Evolutionary conservation across 2,888 invertebrate species (phyloP).

Genomic region (Parnassius glacialis): DNA sequence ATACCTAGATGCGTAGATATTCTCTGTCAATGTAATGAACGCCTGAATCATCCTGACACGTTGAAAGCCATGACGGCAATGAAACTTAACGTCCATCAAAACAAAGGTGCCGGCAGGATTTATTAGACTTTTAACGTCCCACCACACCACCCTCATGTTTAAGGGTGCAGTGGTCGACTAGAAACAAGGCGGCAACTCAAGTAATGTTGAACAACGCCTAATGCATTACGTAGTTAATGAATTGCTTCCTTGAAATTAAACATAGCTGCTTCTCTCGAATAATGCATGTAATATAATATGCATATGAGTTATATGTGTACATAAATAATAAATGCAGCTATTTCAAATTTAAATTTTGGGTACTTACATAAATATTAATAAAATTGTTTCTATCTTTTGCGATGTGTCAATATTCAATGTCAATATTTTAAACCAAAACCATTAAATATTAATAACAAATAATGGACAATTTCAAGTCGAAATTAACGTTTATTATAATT

Average conservation of each 20-base stretch:
- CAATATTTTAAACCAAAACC: too few species aligned
- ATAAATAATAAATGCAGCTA: too few species aligned
- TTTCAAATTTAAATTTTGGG: too few species aligned
- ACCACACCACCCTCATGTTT: background rate
- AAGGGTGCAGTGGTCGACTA: slow-evolving; percentile 8
- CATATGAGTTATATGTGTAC: too few species aligned
- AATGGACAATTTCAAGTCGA: too few species aligned
- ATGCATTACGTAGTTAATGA: slow-evolving; percentile 15
- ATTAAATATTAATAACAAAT: too few species aligned
- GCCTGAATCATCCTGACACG: background rate
- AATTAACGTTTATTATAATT: too few species aligned
- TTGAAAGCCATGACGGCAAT: background rate
- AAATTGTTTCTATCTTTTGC: too few species aligned
- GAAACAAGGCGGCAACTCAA: background rate
- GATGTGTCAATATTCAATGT: too few species aligned
- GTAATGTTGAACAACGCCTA: background rate
- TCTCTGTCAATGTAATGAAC: too few species aligned
- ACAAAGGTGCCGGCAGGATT: slow-evolving; percentile 12
- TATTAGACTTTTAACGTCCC: slow-evolving; percentile 9
- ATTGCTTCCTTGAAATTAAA: slow-evolving; percentile 15
- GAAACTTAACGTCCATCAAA: slow-evolving; percentile 12
- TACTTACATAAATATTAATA: too few species aligned
- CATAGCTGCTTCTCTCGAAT: background rate
- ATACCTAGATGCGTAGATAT: too few species aligned
- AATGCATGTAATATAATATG: background rate